Percentiles rank a stretch among this genome's conserved stretches.
Conservation (phyloP, 2,888 invertebrate genomes). For the Strigamia maritima region DNA sequence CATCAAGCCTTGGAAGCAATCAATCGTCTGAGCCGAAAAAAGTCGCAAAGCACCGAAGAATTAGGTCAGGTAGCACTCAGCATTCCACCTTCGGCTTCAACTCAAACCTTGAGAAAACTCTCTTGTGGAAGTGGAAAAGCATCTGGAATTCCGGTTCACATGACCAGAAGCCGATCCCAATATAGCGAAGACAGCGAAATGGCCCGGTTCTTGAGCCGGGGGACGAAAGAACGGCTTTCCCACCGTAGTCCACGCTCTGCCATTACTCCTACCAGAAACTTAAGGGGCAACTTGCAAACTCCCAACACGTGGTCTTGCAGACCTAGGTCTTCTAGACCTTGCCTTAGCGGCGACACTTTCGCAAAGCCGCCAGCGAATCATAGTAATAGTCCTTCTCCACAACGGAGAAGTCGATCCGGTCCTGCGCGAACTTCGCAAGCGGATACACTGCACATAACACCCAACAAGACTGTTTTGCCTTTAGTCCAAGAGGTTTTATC, state of each 20-base stretch:
- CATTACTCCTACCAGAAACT: background rate
- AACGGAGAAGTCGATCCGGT: constrained; percentile 49
- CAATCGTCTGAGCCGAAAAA: background rate
- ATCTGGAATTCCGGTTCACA: background rate
- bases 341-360: constrained; percentile 65
- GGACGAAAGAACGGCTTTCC: constrained; percentile 45
- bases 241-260: constrained; percentile 42
- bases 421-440: background rate
- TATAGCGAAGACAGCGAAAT: constrained; percentile 33
- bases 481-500: constrained; percentile 68
- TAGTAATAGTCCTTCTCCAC: constrained; percentile 54
- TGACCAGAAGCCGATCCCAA: constrained; percentile 35
- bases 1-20: background rate
- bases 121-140: constrained; percentile 42
- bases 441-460: background rate
- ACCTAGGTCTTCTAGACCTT: constrained; percentile 53
- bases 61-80: background rate
- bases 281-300: constrained; percentile 49
- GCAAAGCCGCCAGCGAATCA: background rate
- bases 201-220: constrained; percentile 22
- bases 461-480: constrained; percentile 50
- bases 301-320: constrained; percentile 66
- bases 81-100: background rate
- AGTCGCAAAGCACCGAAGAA: constrained; percentile 28
- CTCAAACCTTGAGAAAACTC: constrained; percentile 46